Evolutionary conservation across 2,888 invertebrate species (phyloP).

Genomic region (Halocaridina rubra): DNA sequence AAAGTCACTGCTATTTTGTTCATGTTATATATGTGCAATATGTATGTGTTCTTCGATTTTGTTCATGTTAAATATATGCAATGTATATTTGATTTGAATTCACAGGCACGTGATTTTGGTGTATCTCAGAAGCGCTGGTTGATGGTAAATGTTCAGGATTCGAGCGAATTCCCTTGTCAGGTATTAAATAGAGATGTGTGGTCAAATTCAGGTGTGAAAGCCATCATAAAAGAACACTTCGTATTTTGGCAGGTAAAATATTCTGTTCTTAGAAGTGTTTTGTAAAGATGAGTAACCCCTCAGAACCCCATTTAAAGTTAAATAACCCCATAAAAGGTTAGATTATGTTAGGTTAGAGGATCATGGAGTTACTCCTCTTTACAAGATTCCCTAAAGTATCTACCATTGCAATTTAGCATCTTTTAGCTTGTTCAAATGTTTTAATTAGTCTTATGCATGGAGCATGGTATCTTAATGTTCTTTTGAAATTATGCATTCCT

Average conservation of each 20-base stretch:
- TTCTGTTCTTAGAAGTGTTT: background rate
- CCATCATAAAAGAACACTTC: conserved; percentile 76
- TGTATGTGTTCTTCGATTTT: no score
- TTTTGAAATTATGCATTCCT: no score
- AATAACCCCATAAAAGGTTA: background rate
- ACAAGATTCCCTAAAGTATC: no score
- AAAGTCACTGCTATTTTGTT: no score
- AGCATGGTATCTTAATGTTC: no score
- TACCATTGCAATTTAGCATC: no score
- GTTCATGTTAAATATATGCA: no score
- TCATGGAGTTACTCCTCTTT: no score
- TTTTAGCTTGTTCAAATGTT: background rate
- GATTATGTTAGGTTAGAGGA: background rate
- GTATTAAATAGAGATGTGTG: conserved; percentile 79
- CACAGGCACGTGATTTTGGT: conserved; percentile 71
- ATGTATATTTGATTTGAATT: no score
- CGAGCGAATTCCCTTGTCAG: conserved; percentile 78
- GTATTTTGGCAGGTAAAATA: conserved; percentile 60
- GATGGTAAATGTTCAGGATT: conserved; percentile 78
- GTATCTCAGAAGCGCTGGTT: conserved; percentile 75
- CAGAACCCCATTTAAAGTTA: no score
- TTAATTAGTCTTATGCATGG: no score
- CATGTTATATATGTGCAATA: no score
- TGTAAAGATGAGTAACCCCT: background rate
- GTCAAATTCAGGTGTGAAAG: conserved; percentile 75